Evolutionary conservation across 2,888 invertebrate genomes (phyloP).

Genomic region (Acanthococcus lagerstroemiae): DNA sequence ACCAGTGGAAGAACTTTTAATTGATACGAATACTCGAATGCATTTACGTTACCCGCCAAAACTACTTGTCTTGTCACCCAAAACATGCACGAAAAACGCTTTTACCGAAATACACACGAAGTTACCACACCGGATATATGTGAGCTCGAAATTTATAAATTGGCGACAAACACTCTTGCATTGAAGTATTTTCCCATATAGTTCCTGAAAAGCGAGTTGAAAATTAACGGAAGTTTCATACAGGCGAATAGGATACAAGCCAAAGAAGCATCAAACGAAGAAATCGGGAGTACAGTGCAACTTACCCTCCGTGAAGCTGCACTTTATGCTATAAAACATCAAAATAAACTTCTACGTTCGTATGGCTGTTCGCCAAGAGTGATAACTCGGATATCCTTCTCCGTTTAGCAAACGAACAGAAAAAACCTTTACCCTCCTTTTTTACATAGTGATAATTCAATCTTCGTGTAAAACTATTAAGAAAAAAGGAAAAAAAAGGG

Average conservation of each 20-base stretch:
- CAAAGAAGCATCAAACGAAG: slow-evolving; percentile 23
- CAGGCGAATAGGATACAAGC: slow-evolving; percentile 16
- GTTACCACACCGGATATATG: too few species aligned
- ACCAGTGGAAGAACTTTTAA: too few species aligned
- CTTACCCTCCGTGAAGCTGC: slow-evolving; percentile 14
- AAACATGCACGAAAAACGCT: too few species aligned
- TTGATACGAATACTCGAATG: too few species aligned
- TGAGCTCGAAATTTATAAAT: neutral
- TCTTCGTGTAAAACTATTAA: too few species aligned
- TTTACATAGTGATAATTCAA: too few species aligned
- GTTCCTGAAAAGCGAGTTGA: slow-evolving; percentile 1
- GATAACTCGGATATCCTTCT: slow-evolving; percentile 17
- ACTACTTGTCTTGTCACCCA: too few species aligned
- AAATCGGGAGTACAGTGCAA: slow-evolving; percentile 15
- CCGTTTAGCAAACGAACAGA: neutral
- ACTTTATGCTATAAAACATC: slow-evolving; percentile 18
- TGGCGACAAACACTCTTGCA: neutral
- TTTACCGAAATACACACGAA: too few species aligned
- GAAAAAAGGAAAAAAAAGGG: neutral
- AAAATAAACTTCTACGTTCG: slow-evolving; percentile 24
- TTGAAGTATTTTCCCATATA: neutral
- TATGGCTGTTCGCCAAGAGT: slow-evolving; percentile 19
- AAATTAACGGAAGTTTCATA: slow-evolving; percentile 21
- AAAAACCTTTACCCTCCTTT: too few species aligned
- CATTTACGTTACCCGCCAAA: too few species aligned